Evolutionary conservation across 2,888 invertebrate genomes (phyloP), one percentile per base, ranked within the genome.

Genomic region (Pristionchus entomophagus): DNA sequence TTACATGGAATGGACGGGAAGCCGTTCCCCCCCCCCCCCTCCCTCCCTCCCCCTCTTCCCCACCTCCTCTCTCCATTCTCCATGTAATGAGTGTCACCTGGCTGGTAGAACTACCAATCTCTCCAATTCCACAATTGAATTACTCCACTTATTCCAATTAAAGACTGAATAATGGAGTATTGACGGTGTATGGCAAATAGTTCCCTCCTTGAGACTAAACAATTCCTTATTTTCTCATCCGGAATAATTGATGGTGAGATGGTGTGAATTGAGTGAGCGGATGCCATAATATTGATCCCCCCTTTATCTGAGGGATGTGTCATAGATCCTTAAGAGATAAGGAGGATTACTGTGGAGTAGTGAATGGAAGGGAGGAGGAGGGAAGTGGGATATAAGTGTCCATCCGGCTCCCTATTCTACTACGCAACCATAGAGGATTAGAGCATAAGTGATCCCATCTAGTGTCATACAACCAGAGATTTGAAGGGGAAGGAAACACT

Each of bases 241-340:
- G 73, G 41, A 73, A 73, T 73, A 73, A 73, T 73, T 73, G n/a
- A 73, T 73, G 22, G 35, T 59, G 59, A 35, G 35, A 41, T 38
- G 35, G 69, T 38, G 26, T 10, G n/a, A n/a, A 41, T 41, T 12
- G 41, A 41, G n/a, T n/a, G 8, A 41, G 26, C 8, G 6, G 73
- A 73, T 78, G 35, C 17, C 78, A 78, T 78, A 78, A 51, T 78
- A 78, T 78, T 78, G 78, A 51, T 78, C 78, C 77, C n/a, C n/a
- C 77, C 51, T 78, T 51, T 78, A 78, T 78, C 78, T 78, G 5
- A 6, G 19, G 49, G 45, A 77, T 5, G 49, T 78, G 51, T 78
- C 78, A 78, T 49, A 49, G 78, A 53, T 49, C 32, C 29, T 77
- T 29, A 32, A 32, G 32, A 53, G 51, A 78, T 78, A 53, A 78